A percentile compares a stretch with the other conserved stretches of the same genome.
These are phyloP conservation scores for Acropora yongei DNA, from an alignment of 64 coral and sea anemone species.

Conservation along the genomic window DNA sequence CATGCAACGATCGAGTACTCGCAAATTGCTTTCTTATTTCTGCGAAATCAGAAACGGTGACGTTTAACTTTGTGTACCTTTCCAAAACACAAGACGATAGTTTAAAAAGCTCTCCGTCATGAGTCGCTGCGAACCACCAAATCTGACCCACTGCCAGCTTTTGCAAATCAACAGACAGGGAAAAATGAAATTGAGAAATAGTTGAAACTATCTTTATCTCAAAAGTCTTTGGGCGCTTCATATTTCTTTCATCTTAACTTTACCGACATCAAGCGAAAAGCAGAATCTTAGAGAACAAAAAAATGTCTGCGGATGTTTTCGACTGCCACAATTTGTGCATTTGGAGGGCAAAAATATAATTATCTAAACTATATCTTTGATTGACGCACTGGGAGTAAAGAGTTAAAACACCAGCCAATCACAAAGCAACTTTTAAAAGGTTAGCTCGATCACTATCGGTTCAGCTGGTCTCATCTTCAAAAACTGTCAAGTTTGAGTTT, in stretches of 20 bases:
- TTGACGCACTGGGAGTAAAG: no score
- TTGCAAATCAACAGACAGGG: neutral
- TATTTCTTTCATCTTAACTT: slow-evolving; percentile 6
- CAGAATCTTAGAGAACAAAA: neutral
- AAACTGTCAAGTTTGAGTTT: no score
- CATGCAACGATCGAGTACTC: neutral
- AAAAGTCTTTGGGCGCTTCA: neutral
- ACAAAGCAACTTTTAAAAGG: no score
- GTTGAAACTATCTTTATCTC: slow-evolving; percentile 14
- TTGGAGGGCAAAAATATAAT: no score
- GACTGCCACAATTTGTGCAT: no score
- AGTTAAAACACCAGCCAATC: no score
- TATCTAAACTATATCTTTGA: no score
- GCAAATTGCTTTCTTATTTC: slow-evolving; percentile 1
- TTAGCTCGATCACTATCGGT: no score
- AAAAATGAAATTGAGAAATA: neutral
- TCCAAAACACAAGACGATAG: neutral
- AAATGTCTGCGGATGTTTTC: neutral
- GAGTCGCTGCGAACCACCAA: neutral
- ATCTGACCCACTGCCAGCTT: slow-evolving; percentile 2
- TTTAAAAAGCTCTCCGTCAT: neutral
- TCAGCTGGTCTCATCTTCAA: no score
- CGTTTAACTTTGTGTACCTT: neutral
- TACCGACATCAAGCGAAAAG: slow-evolving; percentile 7
- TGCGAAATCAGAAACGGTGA: neutral